Evolutionary conservation across 2,113 vertebrate genomes (phyloP).

Genomic region (Pycnonotus jocosus): DNA sequence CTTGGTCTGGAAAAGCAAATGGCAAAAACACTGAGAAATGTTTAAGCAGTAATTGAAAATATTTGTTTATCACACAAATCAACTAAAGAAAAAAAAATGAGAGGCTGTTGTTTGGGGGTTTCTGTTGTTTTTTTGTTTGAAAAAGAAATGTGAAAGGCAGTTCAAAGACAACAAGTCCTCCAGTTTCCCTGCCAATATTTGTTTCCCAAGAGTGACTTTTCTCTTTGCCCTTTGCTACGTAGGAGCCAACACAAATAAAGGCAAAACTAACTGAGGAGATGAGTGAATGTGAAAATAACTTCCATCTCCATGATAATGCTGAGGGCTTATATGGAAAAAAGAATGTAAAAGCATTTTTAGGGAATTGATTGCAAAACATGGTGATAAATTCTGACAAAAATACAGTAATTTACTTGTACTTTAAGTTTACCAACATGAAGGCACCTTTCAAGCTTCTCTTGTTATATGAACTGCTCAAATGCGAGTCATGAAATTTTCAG

Average conservation of each 20-base stretch:
- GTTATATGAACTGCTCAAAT: background rate
- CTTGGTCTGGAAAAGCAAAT: background rate
- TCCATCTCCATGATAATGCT: background rate
- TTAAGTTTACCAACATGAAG: background rate
- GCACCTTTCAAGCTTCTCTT: background rate
- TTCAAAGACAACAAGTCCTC: background rate
- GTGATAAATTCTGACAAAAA: background rate
- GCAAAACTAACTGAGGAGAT: background rate
- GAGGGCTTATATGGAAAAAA: background rate
- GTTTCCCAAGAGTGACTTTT: background rate
- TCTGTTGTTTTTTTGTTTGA: background rate
- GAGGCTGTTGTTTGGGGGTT: background rate
- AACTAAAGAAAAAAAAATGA: background rate
- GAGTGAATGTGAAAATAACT: background rate
- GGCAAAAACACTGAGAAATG: background rate
- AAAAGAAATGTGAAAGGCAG: background rate
- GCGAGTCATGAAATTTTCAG: slow-evolving; percentile 37
- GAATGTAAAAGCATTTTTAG: background rate
- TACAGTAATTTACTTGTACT: background rate
- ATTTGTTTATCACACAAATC: background rate
- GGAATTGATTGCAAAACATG: background rate
- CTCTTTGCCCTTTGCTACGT: background rate
- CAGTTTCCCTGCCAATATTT: background rate
- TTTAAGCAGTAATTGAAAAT: background rate
- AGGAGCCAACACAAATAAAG: slow-evolving; percentile 9